A percentile compares a stretch with the other conserved stretches of the same genome.
Evolutionary conservation across 2,888 invertebrate genomes (phyloP).

Genomic region (Auanema sp.): DNA sequence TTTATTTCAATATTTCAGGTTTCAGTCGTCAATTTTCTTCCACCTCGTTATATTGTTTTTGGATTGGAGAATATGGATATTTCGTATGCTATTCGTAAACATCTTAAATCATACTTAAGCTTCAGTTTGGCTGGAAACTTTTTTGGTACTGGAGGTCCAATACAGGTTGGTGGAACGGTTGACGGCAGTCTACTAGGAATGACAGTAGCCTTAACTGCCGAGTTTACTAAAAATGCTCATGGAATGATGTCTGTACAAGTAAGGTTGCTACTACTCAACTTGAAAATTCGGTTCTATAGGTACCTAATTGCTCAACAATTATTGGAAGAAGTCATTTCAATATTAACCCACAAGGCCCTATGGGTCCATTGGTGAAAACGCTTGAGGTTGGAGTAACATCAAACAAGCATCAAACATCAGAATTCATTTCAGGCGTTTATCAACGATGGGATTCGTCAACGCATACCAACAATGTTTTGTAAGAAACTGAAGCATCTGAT

Average conservation of each 20-base stretch:
- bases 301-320: slow-evolving; percentile 56
- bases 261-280: neutral
- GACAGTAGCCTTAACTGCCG: slow-evolving; percentile 51
- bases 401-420: neutral
- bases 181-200: slow-evolving; percentile 54
- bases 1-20: slow-evolving; percentile 22
- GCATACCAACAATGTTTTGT: slow-evolving; percentile 59
- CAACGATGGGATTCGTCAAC: slow-evolving; percentile 55
- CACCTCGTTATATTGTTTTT: slow-evolving; percentile 51
- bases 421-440: slow-evolving; percentile 42
- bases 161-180: slow-evolving; percentile 37
- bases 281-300: slow-evolving; percentile 16
- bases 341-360: slow-evolving; percentile 54
- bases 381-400: slow-evolving; percentile 46
- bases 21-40: slow-evolving; percentile 56
- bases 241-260: slow-evolving; percentile 53
- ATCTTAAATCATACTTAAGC: neutral
- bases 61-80: slow-evolving; percentile 56
- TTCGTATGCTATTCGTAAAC: slow-evolving; percentile 30
- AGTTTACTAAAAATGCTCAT: slow-evolving; percentile 41
- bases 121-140: slow-evolving; percentile 43
- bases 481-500: slow-evolving; percentile 52
- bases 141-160: slow-evolving; percentile 37
- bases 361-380: slow-evolving; percentile 56
- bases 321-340: slow-evolving; percentile 53